These are phyloP conservation scores for Spinus pinus DNA, from an alignment of 2,797 vertebrate species.

Conservation along the genomic window DNA sequence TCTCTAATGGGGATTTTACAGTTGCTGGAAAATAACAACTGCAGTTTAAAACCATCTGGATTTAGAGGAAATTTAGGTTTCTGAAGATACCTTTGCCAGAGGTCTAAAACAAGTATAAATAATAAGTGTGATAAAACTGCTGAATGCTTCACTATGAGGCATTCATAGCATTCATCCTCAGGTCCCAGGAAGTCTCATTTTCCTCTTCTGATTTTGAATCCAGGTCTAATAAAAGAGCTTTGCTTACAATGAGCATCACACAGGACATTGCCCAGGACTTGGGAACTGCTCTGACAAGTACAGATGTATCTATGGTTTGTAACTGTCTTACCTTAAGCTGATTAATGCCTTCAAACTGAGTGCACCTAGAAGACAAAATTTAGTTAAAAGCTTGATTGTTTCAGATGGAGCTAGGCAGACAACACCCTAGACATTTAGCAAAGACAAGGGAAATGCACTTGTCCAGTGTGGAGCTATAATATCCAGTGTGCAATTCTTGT, in stretches of 20 bases:
- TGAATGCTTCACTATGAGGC: neutral
- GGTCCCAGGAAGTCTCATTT: neutral
- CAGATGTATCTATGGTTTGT: neutral
- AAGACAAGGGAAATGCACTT: neutral
- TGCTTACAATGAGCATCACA: neutral
- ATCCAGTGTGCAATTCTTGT: neutral
- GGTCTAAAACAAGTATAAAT: neutral
- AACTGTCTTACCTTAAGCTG: neutral
- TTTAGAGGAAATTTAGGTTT: neutral
- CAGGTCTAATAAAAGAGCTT: neutral
- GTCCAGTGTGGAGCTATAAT: neutral
- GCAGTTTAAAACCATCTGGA: neutral
- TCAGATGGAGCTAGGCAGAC: neutral
- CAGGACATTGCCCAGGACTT: neutral
- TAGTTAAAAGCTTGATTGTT: neutral
- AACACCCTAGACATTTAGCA: accelerated
- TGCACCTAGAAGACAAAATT: neutral
- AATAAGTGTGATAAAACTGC: neutral
- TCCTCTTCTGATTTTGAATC: neutral
- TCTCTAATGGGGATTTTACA: neutral
- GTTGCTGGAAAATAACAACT: neutral
- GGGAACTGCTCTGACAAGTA: neutral
- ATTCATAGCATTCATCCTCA: neutral
- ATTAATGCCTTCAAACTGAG: neutral
- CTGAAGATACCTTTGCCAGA: neutral